phyloP scores from a whole-genome alignment of 2,797 vertebrate species.

The Enoplosus armatus region DNA sequence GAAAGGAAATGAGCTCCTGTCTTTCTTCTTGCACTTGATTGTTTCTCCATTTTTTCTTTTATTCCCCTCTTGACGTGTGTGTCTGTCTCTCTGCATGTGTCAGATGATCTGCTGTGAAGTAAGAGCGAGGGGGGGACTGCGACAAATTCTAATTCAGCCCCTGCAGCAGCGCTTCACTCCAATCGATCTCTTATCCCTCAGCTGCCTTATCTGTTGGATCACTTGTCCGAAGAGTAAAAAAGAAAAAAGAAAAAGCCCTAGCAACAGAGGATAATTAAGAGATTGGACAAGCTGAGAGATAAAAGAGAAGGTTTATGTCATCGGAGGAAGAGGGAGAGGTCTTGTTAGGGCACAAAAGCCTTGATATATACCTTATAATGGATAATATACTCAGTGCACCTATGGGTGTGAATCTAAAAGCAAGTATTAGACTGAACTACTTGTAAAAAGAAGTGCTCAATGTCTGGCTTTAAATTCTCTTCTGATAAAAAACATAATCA shows the following conservation, averaged over 20 bases:
- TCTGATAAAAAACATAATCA: not conserved
- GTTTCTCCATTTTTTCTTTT: constrained; percentile 37
- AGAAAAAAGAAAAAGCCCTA: constrained; percentile 31
- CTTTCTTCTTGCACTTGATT: constrained; percentile 41
- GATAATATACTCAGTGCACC: not conserved
- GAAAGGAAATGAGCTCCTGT: constrained; percentile 32
- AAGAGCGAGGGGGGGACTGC: constrained; percentile 57
- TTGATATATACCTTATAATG: constrained; percentile 14
- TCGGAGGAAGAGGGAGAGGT: constrained; percentile 23
- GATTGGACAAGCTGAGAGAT: constrained; percentile 57
- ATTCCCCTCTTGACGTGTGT: constrained; percentile 5
- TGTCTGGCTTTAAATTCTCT: not conserved
- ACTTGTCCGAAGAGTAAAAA: constrained; percentile 69
- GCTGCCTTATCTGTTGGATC: constrained; percentile 72
- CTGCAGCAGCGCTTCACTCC: constrained; percentile 67
- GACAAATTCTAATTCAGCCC: constrained; percentile 80
- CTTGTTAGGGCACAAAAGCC: constrained; percentile 21
- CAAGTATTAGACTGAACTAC: no score
- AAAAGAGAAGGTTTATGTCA: constrained; percentile 45
- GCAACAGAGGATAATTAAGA: constrained; percentile 77
- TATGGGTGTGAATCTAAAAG: not conserved
- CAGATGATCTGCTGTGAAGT: constrained; percentile 51
- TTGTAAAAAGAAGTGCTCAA: no score
- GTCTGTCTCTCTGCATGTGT: constrained; percentile 18
- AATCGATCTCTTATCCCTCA: constrained; percentile 72